Percentiles rank a stretch among this genome's conserved stretches.
Conservation (phyloP, 2,797 vertebrate genomes). For the Dryobates pubescens region DNA sequence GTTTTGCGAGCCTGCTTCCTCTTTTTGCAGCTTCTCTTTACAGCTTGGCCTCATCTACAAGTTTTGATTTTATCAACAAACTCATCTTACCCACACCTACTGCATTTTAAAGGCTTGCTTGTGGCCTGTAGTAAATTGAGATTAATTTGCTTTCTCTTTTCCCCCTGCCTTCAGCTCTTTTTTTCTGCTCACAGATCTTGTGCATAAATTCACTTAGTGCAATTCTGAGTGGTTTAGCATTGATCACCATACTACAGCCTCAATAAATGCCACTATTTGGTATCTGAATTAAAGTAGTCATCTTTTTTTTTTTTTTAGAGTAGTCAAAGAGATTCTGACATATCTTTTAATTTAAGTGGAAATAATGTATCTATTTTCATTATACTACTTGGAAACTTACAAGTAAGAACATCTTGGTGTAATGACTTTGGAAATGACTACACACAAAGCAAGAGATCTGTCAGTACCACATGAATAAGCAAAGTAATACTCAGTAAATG, state of each 20-base stretch:
- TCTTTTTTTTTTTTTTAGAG: not conserved
- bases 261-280: not conserved
- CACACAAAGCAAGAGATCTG: not conserved
- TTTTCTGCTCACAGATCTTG: not conserved
- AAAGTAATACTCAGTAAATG: not conserved
- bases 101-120: not conserved
- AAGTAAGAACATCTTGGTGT: not conserved
- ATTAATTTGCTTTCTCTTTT: not conserved
- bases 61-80: slow-evolving; percentile 3
- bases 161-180: not conserved
- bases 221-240: not conserved
- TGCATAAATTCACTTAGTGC: not conserved
- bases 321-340: not conserved
- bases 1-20: not conserved
- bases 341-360: not conserved
- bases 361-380: not conserved
- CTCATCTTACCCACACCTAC: not conserved
- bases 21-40: not conserved
- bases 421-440: not conserved
- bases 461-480: not conserved
- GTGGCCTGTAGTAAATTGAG: not conserved
- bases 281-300: not conserved
- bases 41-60: not conserved
- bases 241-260: not conserved
- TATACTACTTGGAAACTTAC: not conserved